Conservation (phyloP, 2,113 vertebrate species). For the Peromyscus californicus region DNA sequence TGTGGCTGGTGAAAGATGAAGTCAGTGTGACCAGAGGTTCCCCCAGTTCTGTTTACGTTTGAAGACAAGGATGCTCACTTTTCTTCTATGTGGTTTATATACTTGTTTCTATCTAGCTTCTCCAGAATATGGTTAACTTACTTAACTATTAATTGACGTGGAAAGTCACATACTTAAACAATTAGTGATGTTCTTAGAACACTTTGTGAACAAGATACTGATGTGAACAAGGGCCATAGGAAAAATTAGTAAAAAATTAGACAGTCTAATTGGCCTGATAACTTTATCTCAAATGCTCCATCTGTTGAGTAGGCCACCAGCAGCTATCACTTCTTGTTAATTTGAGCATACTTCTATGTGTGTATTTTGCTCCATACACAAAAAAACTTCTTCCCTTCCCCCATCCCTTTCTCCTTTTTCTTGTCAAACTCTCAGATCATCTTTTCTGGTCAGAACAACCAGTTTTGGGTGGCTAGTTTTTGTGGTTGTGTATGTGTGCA, state of each 20-base stretch:
- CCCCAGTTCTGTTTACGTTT: not conserved
- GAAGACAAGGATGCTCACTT: not conserved
- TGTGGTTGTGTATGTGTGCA: not conserved
- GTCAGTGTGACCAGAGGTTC: not conserved
- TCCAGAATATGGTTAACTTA: conserved; percentile 20
- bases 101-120: conserved; percentile 13
- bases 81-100: not conserved
- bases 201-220: not conserved
- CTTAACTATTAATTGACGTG: conserved; percentile 1
- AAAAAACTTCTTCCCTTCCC: not conserved
- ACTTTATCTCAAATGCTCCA: conserved; percentile 4
- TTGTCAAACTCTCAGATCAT: not conserved
- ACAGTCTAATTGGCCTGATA: not conserved
- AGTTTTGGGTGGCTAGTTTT: not conserved
- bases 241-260: conserved; percentile 38
- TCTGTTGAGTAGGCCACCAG: not conserved
- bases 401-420: not conserved
- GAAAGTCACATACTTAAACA: conserved; percentile 26
- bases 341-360: conserved; percentile 15
- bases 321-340: not conserved
- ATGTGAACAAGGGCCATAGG: not conserved
- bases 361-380: not conserved
- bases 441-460: conserved; percentile 25
- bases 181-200: not conserved
- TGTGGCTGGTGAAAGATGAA: not conserved